These are phyloP conservation scores for Sapayoa aenigma DNA, from an alignment of 2,113 vertebrate genomes.

Conservation along the genomic window DNA sequence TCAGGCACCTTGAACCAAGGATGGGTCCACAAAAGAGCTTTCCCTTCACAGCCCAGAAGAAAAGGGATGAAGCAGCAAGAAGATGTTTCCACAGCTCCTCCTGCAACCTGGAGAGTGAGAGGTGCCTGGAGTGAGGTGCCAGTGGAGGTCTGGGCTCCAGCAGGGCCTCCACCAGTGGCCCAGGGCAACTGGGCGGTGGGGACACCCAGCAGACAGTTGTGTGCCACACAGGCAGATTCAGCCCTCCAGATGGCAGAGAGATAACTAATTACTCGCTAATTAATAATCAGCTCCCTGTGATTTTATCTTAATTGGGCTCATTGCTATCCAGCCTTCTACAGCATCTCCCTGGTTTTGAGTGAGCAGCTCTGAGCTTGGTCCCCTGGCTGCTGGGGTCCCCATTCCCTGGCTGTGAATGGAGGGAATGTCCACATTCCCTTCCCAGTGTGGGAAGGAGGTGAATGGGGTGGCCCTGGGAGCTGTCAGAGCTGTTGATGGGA, in stretches of 20 bases:
- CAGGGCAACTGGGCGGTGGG: accelerated
- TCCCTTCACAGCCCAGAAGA: neutral
- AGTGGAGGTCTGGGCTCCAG: neutral
- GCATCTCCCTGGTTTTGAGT: neutral
- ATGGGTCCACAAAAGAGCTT: neutral
- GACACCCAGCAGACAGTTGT: neutral
- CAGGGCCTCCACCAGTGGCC: neutral
- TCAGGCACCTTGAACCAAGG: neutral
- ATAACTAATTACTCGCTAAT: slow-evolving; percentile 49
- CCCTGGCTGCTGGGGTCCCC: neutral
- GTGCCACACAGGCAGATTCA: neutral
- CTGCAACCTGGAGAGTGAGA: neutral
- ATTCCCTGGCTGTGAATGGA: accelerated
- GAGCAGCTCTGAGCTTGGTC: accelerated
- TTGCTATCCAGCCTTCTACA: neutral
- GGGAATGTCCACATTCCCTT: neutral
- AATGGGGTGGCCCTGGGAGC: neutral
- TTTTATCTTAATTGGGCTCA: slow-evolving; percentile 57
- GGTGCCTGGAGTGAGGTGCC: neutral
- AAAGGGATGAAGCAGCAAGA: neutral
- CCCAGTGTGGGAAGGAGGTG: neutral
- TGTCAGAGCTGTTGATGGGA: neutral
- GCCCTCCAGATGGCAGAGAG: slow-evolving; percentile 34
- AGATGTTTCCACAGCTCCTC: neutral
- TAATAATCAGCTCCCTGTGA: slow-evolving; percentile 56